Conservation (phyloP, 2,888 invertebrate species). For the Stenodera caucasica region DNA sequence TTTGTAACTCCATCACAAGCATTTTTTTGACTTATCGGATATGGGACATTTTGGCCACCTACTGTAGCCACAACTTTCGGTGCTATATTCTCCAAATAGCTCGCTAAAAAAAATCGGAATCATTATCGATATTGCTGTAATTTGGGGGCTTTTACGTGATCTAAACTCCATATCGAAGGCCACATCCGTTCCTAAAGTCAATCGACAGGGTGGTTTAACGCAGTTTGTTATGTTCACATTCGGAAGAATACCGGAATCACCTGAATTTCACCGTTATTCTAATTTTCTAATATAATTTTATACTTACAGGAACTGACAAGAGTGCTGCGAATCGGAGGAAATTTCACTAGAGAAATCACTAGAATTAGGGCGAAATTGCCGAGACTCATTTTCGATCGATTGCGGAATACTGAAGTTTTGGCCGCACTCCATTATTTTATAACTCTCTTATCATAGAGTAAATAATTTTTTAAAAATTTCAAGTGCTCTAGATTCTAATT, state of each 20-base stretch:
- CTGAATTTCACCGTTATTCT: background rate
- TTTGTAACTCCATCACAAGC: constrained; percentile 4
- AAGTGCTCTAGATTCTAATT: background rate
- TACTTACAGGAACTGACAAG: background rate
- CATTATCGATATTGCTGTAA: background rate
- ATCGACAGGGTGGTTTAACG: background rate
- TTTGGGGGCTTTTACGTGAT: background rate
- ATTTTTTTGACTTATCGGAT: background rate
- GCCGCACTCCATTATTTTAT: no score
- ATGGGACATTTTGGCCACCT: background rate
- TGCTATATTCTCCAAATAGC: background rate
- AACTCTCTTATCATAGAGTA: no score
- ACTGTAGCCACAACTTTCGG: background rate
- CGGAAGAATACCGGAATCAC: background rate
- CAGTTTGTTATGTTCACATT: background rate
- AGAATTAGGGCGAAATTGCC: no score
- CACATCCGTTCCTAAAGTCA: background rate
- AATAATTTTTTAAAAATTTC: background rate
- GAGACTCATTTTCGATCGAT: no score
- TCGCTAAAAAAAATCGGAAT: background rate
- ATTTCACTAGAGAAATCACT: no score
- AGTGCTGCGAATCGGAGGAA: background rate
- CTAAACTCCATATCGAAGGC: background rate
- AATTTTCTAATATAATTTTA: background rate
- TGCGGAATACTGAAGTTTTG: no score